Evolutionary conservation across 2,888 invertebrate species (phyloP), one percentile per base, ranked within the genome.

Genomic region (Trachelus troglodyta): DNA sequence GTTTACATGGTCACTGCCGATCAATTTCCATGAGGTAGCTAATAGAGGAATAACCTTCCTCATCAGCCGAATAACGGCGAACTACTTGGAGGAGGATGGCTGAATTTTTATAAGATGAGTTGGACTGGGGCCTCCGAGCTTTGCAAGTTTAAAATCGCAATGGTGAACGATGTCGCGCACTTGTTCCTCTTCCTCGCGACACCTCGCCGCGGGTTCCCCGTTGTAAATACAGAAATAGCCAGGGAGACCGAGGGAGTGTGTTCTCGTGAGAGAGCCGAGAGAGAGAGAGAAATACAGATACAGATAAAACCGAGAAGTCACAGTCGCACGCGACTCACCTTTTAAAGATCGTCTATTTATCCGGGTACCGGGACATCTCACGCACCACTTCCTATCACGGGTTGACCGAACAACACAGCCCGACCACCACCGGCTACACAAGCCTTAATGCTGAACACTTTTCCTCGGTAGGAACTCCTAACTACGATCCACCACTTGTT

Each of bases 401-500:
- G 31, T 34, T 12, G 31, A 31, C 31, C 71, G 71, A 71, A 33
- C 23, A 56, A 56, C 56, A 56, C 56, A 56, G 23, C 23, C 23
- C 56, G 56, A 56, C 23, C 56, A 56, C 56, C 56, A 56, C 56
- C 56, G 23, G 56, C 56, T 56, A 56, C 56, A 56, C 56, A 56
- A 15, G 56, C 56, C 56, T 23, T 56, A 56, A 56, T 56, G 56
- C 56, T 35, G 56, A 56, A 56, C 56, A 56, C 56, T 56, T 56
- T 56, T 23, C 23, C 56, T 56, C 56, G 56, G 23, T 56, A 56
- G 56, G 56, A 56, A 56, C 56, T 71, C 81, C 82, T 79, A 84
- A 86, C 84, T 84, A 83, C 85, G 85, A 83, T 83, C 84, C 85
- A 83, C 87, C 90, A 90, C 90, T 90, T 89, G 90, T 89, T 90